Evolutionary conservation across 2,888 invertebrate species (phyloP), one percentile per base, ranked within the genome.

Genomic region (Apotomis betuletana): DNA sequence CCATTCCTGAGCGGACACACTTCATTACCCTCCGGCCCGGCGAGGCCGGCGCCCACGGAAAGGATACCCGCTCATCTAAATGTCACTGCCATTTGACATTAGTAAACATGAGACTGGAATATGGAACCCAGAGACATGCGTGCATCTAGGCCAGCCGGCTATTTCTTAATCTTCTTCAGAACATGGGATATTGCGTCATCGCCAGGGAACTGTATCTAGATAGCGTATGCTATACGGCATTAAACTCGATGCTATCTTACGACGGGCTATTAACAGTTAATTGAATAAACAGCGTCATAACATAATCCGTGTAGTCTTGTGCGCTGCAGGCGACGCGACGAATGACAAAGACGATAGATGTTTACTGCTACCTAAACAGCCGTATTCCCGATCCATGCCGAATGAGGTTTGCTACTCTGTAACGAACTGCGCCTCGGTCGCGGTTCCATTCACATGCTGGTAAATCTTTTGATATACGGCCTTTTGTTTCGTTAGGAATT

Each of bases 1-100:
- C 80, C 81, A 82, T 83, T 84, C 78, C 83, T 80, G 80, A 81
- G 80, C 85, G 87, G 86, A 86, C 85, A 86, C 83, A 84, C 84
- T 84, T 78, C 85, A 85, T 81, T 81, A 80, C 80, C 80, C 81
- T 77, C 76, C 77, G 76, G 74, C 75, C 71, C 76, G 59, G 63
- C 68, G 68, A 60, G 62, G 70, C 74, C 73, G 78, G 75, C 74
- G 77, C 74, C 77, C 75, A 74, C 76, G 77, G 79, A 79, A 78
- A 75, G 77, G 71, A 74, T 76, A 77, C 79, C 80, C 74, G 74
- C 76, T 75, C 81, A 80, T 79, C 77, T 72, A 63, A 72, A 72
- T 72, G 72, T 63, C 68, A 67, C 72, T 68, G 72, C 68, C 72
- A 72, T 72, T 72, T 72, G 72, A 72, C 72, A 68, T 72, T 58